phyloP scores from a whole-genome alignment of 2,888 invertebrate species.

The Ochropacha duplaris region DNA sequence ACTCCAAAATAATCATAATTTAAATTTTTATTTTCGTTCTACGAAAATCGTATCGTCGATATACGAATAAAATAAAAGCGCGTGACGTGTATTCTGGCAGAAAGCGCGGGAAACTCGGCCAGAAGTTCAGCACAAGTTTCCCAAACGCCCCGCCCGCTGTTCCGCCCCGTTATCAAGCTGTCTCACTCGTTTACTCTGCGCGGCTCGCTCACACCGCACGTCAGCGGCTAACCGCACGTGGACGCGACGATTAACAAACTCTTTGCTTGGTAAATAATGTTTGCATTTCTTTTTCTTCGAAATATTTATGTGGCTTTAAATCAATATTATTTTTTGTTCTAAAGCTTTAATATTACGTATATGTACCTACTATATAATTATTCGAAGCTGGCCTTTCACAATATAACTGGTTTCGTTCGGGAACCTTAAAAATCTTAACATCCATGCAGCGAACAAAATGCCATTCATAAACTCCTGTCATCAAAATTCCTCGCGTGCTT shows the following conservation, averaged over 20 bases:
- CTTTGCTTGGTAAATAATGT: slow-evolving; percentile 18
- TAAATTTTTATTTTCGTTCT: not conserved
- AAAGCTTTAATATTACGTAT: too few species aligned
- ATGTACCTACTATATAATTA: too few species aligned
- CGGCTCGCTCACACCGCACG: slow-evolving; percentile 57
- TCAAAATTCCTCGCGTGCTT: slow-evolving; percentile 61
- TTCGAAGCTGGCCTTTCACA: not conserved
- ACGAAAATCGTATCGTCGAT: slow-evolving; percentile 12
- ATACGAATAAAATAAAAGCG: slow-evolving; percentile 16
- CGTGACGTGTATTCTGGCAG: slow-evolving; percentile 26
- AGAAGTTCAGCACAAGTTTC: slow-evolving; percentile 62
- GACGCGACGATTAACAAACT: slow-evolving; percentile 38
- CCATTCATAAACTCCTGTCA: slow-evolving; percentile 41
- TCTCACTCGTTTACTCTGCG: slow-evolving; percentile 37
- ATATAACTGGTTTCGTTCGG: not conserved
- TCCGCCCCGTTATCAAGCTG: slow-evolving; percentile 45
- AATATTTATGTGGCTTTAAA: not conserved
- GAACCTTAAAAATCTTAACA: not conserved
- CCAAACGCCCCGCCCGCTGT: slow-evolving; percentile 53
- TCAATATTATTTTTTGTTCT: slow-evolving; percentile 12
- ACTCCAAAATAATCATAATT: not conserved
- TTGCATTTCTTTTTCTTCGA: slow-evolving; percentile 3
- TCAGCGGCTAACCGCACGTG: slow-evolving; percentile 67
- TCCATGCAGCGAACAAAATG: slow-evolving; percentile 39
- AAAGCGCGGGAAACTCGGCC: slow-evolving; percentile 73